phyloP scores from a whole-genome alignment of 2,113 vertebrate species.

The Anolis sagrei region DNA sequence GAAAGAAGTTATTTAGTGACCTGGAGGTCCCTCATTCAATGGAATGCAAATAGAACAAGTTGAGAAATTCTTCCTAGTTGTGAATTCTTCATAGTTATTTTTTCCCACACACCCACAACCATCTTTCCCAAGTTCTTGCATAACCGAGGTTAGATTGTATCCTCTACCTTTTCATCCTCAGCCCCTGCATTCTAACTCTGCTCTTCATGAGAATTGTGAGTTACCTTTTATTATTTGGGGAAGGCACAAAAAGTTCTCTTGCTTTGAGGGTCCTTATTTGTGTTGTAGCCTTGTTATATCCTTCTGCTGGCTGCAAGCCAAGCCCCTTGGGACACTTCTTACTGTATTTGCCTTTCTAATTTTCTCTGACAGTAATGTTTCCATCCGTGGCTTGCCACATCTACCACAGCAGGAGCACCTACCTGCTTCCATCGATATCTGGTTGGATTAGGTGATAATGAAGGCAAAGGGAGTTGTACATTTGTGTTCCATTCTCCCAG shows the following conservation, averaged over 20 bases:
- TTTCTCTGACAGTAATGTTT: slow-evolving; percentile 54
- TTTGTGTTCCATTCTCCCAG: slow-evolving; percentile 53
- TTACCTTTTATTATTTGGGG: slow-evolving; percentile 53
- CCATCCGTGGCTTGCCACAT: slow-evolving; percentile 39
- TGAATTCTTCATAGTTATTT: not conserved
- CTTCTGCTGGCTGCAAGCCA: slow-evolving; percentile 36
- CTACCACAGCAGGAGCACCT: slow-evolving; percentile 50
- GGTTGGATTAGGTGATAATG: slow-evolving; percentile 59
- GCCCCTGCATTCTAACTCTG: slow-evolving; percentile 15
- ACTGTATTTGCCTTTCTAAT: slow-evolving; percentile 65
- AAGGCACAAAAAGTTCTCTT: slow-evolving; percentile 29
- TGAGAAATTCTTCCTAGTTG: not conserved
- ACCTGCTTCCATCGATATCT: slow-evolving; percentile 37
- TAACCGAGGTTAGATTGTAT: not conserved
- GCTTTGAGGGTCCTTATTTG: slow-evolving; percentile 15
- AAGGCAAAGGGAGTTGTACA: slow-evolving; percentile 58
- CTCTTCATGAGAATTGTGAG: slow-evolving; percentile 25
- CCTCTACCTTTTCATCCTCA: not conserved
- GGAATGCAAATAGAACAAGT: not conserved
- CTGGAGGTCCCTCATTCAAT: not conserved
- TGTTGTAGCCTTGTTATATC: slow-evolving; percentile 48
- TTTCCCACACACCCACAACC: not conserved
- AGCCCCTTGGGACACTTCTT: slow-evolving; percentile 24
- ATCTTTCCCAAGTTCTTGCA: not conserved
- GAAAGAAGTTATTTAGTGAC: no score